phyloP scores from a whole-genome alignment of 1,140 invertebrate species.

The Notospermus geniculatus region DNA sequence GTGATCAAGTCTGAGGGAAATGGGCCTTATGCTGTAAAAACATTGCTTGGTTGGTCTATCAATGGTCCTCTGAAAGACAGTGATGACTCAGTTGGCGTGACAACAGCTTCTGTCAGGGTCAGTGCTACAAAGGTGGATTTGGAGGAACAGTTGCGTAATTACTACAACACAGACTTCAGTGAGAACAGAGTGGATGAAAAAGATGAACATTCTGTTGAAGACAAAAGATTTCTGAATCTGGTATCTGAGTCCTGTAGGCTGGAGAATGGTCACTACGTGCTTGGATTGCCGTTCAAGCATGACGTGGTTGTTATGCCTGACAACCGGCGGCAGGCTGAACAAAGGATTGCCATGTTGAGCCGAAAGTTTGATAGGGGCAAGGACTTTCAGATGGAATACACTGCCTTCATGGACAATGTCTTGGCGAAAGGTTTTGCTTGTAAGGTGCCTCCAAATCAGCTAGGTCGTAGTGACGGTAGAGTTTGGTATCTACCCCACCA shows the following conservation, averaged over 20 bases:
- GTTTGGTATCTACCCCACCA: constrained; percentile 30
- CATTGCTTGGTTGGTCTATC: no score
- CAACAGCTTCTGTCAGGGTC: neutral
- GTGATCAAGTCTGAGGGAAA: neutral
- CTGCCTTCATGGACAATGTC: constrained; percentile 1
- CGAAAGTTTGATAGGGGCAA: neutral
- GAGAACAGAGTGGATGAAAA: neutral
- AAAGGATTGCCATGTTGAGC: no score
- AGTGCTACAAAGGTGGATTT: neutral
- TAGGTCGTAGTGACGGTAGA: neutral
- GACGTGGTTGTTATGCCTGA: neutral
- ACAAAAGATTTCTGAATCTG: neutral
- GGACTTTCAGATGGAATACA: neutral
- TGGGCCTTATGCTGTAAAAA: neutral
- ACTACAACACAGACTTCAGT: neutral
- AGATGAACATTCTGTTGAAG: neutral
- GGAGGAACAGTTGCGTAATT: neutral
- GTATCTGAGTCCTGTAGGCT: neutral
- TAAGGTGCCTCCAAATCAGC: neutral
- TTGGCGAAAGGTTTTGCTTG: neutral
- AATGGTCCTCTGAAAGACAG: no score
- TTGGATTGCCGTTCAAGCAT: neutral
- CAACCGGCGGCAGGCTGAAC: neutral
- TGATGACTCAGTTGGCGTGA: neutral
- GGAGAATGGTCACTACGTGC: neutral